These are phyloP conservation scores for Catotricha subobsoleta DNA, from an alignment of 2,888 invertebrate species.

Conservation along the genomic window DNA sequence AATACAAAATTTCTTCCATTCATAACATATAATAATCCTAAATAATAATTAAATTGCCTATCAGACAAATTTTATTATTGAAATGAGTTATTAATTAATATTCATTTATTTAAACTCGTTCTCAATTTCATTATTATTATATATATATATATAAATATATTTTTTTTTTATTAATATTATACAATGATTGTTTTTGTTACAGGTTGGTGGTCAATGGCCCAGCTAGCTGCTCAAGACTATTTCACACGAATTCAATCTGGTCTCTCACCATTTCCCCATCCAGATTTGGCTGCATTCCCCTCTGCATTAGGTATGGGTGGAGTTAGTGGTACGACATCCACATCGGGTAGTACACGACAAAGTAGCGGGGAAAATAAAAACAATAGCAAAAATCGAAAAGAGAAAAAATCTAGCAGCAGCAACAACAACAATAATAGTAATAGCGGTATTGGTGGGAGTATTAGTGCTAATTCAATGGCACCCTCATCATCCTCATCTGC, in stretches of 20 bases:
- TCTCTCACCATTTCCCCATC: constrained; percentile 47
- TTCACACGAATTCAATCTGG: constrained; percentile 66
- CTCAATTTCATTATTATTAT: neutral
- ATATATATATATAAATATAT: neutral
- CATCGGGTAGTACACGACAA: constrained; percentile 20
- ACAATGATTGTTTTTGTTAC: constrained; percentile 10
- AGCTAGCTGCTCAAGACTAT: constrained; percentile 76
- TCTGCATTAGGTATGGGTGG: constrained; percentile 26
- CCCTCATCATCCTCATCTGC: constrained; percentile 5
- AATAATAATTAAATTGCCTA: too few relatives aligned
- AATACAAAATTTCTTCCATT: too few relatives aligned
- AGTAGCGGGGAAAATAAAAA: constrained; percentile 5
- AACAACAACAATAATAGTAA: constrained; percentile 2
- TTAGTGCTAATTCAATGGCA: neutral
- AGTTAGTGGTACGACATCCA: constrained; percentile 17
- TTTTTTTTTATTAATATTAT: constrained; percentile 1
- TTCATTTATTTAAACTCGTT: too few relatives aligned
- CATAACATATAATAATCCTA: too few relatives aligned
- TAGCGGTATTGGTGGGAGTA: neutral
- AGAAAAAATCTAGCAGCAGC: constrained; percentile 6
- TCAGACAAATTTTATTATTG: too few relatives aligned
- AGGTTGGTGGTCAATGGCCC: constrained; percentile 90
- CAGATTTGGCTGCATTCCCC: constrained; percentile 41
- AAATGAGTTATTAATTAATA: too few relatives aligned
- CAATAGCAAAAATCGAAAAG: constrained; percentile 6